Percentiles rank a stretch among this genome's conserved stretches.
Conservation (phyloP, 2,113 vertebrate species). For the Hassar affinis region DNA sequence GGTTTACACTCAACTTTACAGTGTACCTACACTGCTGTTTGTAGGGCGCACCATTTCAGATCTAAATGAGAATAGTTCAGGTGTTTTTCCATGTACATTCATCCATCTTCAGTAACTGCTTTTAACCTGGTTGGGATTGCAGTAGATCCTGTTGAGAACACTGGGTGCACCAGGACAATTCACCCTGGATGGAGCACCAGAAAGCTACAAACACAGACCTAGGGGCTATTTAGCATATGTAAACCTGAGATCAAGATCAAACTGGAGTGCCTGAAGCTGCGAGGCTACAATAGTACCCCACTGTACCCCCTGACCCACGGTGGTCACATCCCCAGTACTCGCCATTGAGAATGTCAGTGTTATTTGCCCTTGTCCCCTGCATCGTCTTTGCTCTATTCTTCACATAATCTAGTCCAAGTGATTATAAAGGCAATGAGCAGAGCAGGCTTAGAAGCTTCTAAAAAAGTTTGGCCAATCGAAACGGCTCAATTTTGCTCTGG, state of each 20-base stretch:
- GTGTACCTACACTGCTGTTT: neutral
- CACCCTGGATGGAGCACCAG: neutral
- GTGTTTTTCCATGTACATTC: neutral
- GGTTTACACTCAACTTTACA: neutral
- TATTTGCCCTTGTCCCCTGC: neutral
- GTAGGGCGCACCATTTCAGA: neutral
- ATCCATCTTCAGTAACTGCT: neutral
- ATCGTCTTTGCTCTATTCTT: neutral
- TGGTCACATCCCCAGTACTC: neutral
- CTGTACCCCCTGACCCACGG: neutral
- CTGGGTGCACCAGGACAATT: neutral
- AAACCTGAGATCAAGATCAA: neutral
- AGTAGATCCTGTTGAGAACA: neutral
- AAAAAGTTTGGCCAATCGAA: constrained; percentile 54
- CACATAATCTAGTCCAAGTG: neutral
- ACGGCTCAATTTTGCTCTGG: constrained; percentile 54
- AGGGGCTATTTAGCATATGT: neutral
- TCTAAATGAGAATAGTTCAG: neutral
- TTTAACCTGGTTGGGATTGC: neutral
- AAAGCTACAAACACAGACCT: neutral
- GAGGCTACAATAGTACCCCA: neutral
- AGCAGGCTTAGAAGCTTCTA: constrained; percentile 51
- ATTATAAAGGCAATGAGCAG: constrained; percentile 9
- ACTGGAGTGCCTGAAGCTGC: neutral
- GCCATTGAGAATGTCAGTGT: neutral